Percentiles rank a stretch among this genome's conserved stretches.
These are phyloP conservation scores for Geophilus truncorum DNA, from an alignment of 2,888 invertebrate genomes.

Conservation along the genomic window DNA sequence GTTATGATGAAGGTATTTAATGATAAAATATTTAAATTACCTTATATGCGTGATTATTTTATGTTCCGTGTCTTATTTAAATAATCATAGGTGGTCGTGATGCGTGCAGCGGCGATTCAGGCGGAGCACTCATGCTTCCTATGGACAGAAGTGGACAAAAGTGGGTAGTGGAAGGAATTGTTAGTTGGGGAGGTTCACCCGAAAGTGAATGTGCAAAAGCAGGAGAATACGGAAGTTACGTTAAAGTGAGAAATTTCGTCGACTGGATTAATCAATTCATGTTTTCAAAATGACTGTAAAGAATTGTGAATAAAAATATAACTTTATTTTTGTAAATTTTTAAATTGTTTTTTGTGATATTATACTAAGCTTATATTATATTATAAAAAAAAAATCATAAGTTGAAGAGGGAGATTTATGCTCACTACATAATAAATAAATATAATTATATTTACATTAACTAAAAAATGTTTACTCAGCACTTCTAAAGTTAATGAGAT, in stretches of 20 bases:
- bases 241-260: not conserved
- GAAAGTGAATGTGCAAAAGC: not conserved
- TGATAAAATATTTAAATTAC: too few species aligned
- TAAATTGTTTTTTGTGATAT: too few species aligned
- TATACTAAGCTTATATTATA: too few species aligned
- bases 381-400: too few species aligned
- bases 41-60: too few species aligned
- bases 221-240: not conserved
- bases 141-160: not conserved
- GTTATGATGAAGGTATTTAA: not conserved
- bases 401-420: too few species aligned
- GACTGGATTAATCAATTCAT: not conserved
- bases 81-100: not conserved
- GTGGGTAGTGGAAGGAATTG: not conserved
- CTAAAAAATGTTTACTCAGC: too few species aligned
- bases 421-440: too few species aligned
- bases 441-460: too few species aligned
- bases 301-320: not conserved
- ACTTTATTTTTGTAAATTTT: not conserved
- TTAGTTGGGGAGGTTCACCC: not conserved
- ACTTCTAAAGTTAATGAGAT: too few species aligned
- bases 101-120: not conserved
- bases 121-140: not conserved
- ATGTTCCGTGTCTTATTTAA: too few species aligned
- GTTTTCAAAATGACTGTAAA: not conserved